Percentiles rank a stretch among this genome's conserved stretches.
These are phyloP conservation scores for Cheiracanthium punctorium DNA, from an alignment of 2,888 invertebrate species.

Conservation along the genomic window DNA sequence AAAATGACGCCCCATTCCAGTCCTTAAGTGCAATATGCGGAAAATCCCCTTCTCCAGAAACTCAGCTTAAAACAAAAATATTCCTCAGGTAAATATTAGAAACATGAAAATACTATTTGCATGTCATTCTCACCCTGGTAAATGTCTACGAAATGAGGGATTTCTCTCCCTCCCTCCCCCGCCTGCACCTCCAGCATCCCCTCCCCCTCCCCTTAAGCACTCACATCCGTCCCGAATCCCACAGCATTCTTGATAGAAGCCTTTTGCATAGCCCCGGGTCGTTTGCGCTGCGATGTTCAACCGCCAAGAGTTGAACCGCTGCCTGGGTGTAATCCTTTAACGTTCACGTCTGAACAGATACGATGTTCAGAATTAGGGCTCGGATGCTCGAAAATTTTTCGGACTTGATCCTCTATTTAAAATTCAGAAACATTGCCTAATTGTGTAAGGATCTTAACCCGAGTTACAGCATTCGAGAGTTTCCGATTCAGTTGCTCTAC, in stretches of 20 bases:
- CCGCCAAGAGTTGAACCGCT: constrained; percentile 9
- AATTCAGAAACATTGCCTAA: constrained; percentile 34
- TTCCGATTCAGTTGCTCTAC: constrained; percentile 42
- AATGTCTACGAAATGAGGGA: constrained; percentile 39
- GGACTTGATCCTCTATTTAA: constrained; percentile 28
- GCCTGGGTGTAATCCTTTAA: constrained; percentile 21
- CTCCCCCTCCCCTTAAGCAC: too few species aligned
- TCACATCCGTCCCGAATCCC: constrained; percentile 9
- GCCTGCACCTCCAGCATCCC: too few species aligned
- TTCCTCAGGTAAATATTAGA: constrained; percentile 30
- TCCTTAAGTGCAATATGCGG: not conserved
- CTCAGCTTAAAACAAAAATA: constrained; percentile 39
- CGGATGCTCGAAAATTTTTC: constrained; percentile 37
- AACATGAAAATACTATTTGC: constrained; percentile 63
- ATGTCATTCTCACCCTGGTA: constrained; percentile 39
- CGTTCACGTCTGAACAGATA: constrained; percentile 55
- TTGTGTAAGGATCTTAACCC: not conserved
- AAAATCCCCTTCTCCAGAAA: not conserved
- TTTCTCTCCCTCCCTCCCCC: not conserved
- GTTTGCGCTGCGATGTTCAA: constrained; percentile 33
- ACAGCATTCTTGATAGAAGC: constrained; percentile 14
- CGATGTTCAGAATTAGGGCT: constrained; percentile 19
- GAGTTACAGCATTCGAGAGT: constrained; percentile 7
- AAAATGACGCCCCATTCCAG: too few species aligned
- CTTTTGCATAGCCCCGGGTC: constrained; percentile 29